A percentile compares a stretch with the other conserved stretches of the same genome.
These are phyloP conservation scores for Patagioenas fasciata DNA, from an alignment of 2,113 vertebrate species.

Conservation along the genomic window DNA sequence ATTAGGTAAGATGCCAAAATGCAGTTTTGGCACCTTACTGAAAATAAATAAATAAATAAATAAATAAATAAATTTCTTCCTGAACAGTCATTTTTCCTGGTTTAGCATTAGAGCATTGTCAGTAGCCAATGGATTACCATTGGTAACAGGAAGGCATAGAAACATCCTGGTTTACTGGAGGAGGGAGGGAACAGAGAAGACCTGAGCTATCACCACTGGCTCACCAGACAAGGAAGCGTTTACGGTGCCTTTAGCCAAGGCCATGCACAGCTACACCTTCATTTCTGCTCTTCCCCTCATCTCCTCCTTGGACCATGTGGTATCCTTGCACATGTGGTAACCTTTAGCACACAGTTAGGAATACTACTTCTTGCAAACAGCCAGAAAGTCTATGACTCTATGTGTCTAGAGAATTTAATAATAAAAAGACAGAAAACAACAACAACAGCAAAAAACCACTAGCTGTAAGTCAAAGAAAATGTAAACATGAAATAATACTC, in stretches of 20 bases:
- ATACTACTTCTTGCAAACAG: neutral
- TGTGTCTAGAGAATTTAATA: neutral
- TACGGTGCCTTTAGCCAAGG: neutral
- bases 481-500: neutral
- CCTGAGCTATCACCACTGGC: neutral
- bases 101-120: neutral
- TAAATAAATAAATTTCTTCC: neutral
- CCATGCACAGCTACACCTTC: neutral
- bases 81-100: neutral
- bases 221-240: neutral
- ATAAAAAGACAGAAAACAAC: neutral
- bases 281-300: neutral
- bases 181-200: neutral
- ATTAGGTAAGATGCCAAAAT: neutral
- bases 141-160: neutral
- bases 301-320: neutral
- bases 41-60: too few relatives aligned
- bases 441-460: neutral
- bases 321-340: neutral
- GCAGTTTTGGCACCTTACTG: neutral
- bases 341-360: neutral
- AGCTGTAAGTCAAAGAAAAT: neutral
- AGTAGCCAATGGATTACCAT: rapidly evolving
- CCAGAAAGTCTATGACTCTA: neutral
- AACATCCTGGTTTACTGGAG: neutral